Conservation (phyloP, 2,113 vertebrate species). For the Crocuta crocuta region DNA sequence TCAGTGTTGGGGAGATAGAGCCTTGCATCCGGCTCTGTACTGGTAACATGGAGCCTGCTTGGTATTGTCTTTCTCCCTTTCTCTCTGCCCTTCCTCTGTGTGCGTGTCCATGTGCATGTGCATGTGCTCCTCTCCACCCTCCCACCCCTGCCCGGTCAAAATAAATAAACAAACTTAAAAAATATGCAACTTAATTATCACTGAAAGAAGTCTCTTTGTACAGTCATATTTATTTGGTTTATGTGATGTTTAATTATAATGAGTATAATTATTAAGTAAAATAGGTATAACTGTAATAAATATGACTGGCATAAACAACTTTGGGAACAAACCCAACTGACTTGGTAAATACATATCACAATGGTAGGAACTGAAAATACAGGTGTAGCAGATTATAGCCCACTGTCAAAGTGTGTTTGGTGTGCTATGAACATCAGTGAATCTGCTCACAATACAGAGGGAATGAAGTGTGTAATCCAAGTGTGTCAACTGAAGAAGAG, state of each 20-base stretch:
- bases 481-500: background rate
- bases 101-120: too few species aligned
- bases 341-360: background rate
- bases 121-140: too few species aligned
- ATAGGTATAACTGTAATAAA: background rate
- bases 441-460: background rate
- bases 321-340: slow-evolving; percentile 2
- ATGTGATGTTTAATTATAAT: slow-evolving; percentile 29
- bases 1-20: too few species aligned
- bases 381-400: background rate
- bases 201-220: slow-evolving; percentile 20
- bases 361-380: background rate
- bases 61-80: too few species aligned
- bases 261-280: background rate
- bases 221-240: background rate
- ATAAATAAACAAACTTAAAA: too few species aligned
- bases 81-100: too few species aligned
- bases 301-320: background rate
- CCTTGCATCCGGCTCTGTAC: too few species aligned
- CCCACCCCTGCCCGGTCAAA: too few species aligned
- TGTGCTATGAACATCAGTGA: background rate
- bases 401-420: background rate
- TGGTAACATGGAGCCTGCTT: too few species aligned
- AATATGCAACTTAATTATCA: background rate
- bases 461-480: background rate